These are phyloP conservation scores for Lepus timidus DNA, from an alignment of 2,113 vertebrate species.

Conservation along the genomic window DNA sequence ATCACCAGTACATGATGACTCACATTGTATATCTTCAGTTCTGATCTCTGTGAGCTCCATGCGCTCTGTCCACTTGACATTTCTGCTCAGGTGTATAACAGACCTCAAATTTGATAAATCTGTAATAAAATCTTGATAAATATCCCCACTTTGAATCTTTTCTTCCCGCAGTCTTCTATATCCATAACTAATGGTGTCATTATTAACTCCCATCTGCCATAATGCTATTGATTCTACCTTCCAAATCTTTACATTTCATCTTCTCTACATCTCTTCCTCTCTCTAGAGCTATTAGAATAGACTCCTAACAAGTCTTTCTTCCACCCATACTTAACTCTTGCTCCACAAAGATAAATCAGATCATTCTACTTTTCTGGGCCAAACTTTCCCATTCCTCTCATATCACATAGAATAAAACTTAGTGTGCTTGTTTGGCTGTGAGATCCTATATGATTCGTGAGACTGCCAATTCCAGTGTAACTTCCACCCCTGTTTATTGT, in stretches of 20 bases:
- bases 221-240: neutral
- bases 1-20: neutral
- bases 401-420: neutral
- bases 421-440: neutral
- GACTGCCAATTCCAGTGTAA: neutral
- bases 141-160: neutral
- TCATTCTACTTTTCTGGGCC: neutral
- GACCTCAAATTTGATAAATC: neutral
- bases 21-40: neutral
- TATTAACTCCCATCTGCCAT: neutral
- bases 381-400: neutral
- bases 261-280: neutral
- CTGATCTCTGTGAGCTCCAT: neutral
- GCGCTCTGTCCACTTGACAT: too few relatives aligned
- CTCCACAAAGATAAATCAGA: neutral
- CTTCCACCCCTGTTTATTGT: neutral
- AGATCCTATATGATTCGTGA: accelerated
- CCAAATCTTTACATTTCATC: too few relatives aligned
- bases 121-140: neutral
- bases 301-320: neutral
- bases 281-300: accelerated
- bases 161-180: neutral
- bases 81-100: neutral
- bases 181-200: neutral
- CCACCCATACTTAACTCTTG: neutral